A percentile compares a stretch with the other conserved stretches of the same genome.
Conservation (phyloP, 2,797 vertebrate species). For the Ptychadena robeensis region DNA sequence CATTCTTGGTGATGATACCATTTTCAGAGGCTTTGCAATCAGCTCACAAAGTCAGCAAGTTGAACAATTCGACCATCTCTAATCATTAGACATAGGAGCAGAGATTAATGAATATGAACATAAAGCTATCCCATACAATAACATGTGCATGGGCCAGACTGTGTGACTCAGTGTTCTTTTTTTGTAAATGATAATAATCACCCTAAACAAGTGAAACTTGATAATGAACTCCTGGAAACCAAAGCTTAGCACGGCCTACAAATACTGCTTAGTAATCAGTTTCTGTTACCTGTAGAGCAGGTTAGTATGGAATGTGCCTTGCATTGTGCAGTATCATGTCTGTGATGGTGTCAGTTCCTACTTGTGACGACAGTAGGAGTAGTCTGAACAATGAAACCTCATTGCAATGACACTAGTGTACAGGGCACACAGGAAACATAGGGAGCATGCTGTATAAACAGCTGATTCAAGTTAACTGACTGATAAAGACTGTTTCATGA, state of each 20-base stretch:
- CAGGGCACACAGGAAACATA: constrained; percentile 37
- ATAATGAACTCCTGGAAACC: neutral
- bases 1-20: too few relatives aligned
- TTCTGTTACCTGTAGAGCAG: constrained; percentile 25
- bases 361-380: constrained; percentile 34
- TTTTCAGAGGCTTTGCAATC: too few relatives aligned
- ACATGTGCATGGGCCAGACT: neutral
- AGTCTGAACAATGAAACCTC: constrained; percentile 9
- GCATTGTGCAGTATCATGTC: constrained; percentile 17
- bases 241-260: neutral
- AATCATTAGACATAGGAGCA: neutral
- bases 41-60: too few relatives aligned
- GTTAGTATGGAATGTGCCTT: constrained; percentile 29
- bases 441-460: constrained; percentile 44
- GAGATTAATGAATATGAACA: too few relatives aligned
- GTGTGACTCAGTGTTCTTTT: neutral
- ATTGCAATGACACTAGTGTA: constrained; percentile 1
- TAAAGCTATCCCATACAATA: too few relatives aligned
- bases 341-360: constrained; percentile 39
- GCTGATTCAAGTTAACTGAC: constrained; percentile 41
- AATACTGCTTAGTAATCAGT: constrained; percentile 25
- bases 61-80: too few relatives aligned
- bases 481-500: constrained; percentile 46
- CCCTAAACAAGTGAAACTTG: neutral
- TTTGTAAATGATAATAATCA: neutral